Conservation (phyloP, 1,140 invertebrate species). For the Rhagoletis zephyria region DNA sequence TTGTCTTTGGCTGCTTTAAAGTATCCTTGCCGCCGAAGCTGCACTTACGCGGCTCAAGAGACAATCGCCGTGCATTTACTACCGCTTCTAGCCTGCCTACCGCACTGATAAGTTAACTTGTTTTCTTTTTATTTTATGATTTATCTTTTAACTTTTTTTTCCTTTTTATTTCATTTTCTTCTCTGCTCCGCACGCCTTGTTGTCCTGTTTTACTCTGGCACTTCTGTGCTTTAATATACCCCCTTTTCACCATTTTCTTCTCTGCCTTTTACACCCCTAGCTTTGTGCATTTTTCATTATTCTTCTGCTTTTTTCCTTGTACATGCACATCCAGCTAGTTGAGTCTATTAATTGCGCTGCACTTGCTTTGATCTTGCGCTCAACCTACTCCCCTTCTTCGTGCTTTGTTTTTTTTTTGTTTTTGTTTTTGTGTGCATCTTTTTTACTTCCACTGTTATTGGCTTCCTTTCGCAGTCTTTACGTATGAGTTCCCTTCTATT, state of each 20-base stretch:
- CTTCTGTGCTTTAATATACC: neutral
- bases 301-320: slow-evolving; percentile 18
- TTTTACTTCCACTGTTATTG: neutral
- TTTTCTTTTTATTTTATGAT: slow-evolving; percentile 14
- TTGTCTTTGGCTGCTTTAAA: neutral
- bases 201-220: neutral
- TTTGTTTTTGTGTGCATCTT: neutral
- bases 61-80: too few relatives aligned
- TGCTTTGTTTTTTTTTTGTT: neutral
- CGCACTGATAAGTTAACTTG: too few relatives aligned
- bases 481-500: neutral
- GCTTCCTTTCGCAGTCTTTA: slow-evolving; percentile 11
- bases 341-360: slow-evolving; percentile 51
- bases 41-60: neutral
- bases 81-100: too few relatives aligned
- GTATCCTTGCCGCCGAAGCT: neutral
- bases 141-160: neutral
- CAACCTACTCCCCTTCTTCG: neutral
- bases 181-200: neutral
- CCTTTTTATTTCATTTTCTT: slow-evolving; percentile 23
- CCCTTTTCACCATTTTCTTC: neutral
- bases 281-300: slow-evolving; percentile 23
- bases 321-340: slow-evolving; percentile 30
- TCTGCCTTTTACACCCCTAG: neutral
- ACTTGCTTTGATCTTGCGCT: slow-evolving; percentile 45